Evolutionary conservation across 2,113 vertebrate species (phyloP), one percentile per base, ranked within the genome.

Genomic region (Atherinomorus stipes): DNA sequence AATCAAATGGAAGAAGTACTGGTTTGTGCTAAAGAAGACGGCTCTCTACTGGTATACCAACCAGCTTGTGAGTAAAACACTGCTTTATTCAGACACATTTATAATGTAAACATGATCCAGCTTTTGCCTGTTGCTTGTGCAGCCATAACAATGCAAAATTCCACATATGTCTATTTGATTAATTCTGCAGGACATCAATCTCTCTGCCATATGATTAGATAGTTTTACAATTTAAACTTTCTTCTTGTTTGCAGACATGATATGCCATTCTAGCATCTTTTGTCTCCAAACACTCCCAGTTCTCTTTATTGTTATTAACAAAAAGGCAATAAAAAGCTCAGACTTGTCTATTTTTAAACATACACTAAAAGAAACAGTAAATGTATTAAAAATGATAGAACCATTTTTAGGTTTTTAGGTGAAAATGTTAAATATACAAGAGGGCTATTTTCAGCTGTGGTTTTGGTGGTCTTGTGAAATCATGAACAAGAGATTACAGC

Each of bases 1-100:
- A 50, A 96, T 96, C 82, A 99, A 99, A 93, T 99, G 98, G 98
- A 99, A 96, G 89, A 99, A 98, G 93, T 97, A 96, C 93, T 99
- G 98, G 98, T 98, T 98, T 75, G 95, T 98, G 56, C 94, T 99
- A 77, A 99, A 99, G 94, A 97, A 92, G 68, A 96, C 96, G 0
- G 95, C 96, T 0, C 91, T 99, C 2, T 99, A 99, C 75, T 99
- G 98, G 98, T 99, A 99, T 87, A 91, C 78, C 88, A 96, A 90
- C 78, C 96, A 97, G 38, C 79, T 95, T 95, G 98, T 99, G 90
- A 97, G 98, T 95, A 13, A 67, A 60, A 28, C 22, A 2, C 1
- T 3, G 0, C 25, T 61, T 22, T 15, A 25, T 58, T 18, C 47
- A 40, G 2, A 45, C 21, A 7, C 1, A 10, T 37, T 71, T 28